Conservation (phyloP, 2,888 invertebrate species). For the Gastrophysa polygoni region DNA sequence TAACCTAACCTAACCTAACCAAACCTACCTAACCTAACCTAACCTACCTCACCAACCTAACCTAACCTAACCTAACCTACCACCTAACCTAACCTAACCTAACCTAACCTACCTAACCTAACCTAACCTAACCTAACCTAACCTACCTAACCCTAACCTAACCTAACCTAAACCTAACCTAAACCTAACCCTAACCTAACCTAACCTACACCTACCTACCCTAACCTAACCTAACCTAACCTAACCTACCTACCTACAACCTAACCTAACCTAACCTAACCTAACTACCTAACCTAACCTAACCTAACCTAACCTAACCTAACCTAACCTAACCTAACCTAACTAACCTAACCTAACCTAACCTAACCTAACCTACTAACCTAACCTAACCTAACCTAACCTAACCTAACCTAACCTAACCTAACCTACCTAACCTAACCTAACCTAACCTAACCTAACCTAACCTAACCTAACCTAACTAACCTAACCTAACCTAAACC, state of each 20-base stretch:
- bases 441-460: conserved; percentile 23
- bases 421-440: conserved; percentile 26
- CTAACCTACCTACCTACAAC: conserved; percentile 29
- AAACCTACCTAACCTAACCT: conserved; percentile 23
- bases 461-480: conserved; percentile 28
- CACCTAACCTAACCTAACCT: conserved; percentile 26
- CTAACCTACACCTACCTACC: conserved; percentile 27
- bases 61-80: conserved; percentile 25
- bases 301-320: conserved; percentile 23
- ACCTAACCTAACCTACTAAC: conserved; percentile 25
- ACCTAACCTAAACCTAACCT: conserved; percentile 30
- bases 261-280: conserved; percentile 24
- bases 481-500: conserved; percentile 30
- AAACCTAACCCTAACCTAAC: conserved; percentile 29
- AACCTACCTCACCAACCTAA: conserved; percentile 28
- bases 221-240: conserved; percentile 28
- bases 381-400: conserved; percentile 26
- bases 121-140: conserved; percentile 28
- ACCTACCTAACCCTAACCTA: conserved; percentile 29
- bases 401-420: conserved; percentile 28
- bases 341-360: conserved; percentile 27
- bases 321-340: conserved; percentile 25
- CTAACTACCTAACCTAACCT: neutral
- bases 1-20: conserved; percentile 16
- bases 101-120: conserved; percentile 26